Conservation (phyloP, 1,140 invertebrate genomes). For the Caerostris darwini region DNA sequence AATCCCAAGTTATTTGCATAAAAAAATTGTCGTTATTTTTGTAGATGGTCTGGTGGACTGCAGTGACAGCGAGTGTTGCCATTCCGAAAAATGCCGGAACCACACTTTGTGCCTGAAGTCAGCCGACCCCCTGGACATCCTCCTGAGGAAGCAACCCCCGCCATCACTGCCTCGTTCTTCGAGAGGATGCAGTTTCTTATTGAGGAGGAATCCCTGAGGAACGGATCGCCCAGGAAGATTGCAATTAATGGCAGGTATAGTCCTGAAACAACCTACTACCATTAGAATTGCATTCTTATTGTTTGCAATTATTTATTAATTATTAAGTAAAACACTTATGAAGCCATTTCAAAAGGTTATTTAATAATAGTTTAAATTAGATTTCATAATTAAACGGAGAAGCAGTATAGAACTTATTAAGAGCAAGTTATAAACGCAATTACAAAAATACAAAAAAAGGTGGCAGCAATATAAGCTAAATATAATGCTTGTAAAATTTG, state of each 20-base stretch:
- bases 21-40: conserved; percentile 48
- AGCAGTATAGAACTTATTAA: no score
- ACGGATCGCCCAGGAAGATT: conserved; percentile 98
- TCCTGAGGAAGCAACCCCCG: conserved; percentile 97
- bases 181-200: conserved; percentile 99
- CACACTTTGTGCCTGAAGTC: conserved; percentile 96
- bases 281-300: not conserved
- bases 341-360: no score
- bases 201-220: conserved; percentile 98
- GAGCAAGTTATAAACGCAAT: no score
- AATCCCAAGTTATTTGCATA: not conserved
- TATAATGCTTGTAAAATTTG: no score
- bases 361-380: no score
- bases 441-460: no score
- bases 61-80: conserved; percentile 97
- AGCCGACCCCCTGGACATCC: conserved; percentile 96
- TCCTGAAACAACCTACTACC: not conserved
- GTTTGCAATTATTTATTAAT: no score
- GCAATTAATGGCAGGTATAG: conserved; percentile 98
- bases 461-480: no score
- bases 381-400: no score
- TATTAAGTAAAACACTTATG: no score
- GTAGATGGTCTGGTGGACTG: conserved; percentile 98
- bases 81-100: conserved; percentile 88
- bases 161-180: conserved; percentile 97